Evolutionary conservation across 2,113 vertebrate species (phyloP).

Genomic region (Gallinago paraguaiae): DNA sequence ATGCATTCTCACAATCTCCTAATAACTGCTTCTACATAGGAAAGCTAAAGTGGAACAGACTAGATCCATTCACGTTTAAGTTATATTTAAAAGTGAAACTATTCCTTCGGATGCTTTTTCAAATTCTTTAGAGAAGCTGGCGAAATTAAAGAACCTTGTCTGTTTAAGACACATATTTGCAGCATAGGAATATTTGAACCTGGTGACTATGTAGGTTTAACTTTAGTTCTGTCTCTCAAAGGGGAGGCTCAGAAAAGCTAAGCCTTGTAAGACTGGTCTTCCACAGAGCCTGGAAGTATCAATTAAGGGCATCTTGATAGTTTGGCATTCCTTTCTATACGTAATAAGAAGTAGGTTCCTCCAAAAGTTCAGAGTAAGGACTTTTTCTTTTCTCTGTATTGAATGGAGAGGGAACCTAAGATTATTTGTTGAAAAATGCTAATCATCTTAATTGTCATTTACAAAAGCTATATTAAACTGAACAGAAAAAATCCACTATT

Average conservation of each 20-base stretch:
- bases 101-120: not conserved
- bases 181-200: not conserved
- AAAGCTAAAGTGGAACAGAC: not conserved
- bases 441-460: not conserved
- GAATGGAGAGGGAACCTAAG: not conserved
- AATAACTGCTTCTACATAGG: not conserved
- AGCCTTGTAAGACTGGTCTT: not conserved
- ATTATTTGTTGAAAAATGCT: not conserved
- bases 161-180: not conserved
- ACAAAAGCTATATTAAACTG: not conserved
- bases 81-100: not conserved
- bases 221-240: not conserved
- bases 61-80: not conserved
- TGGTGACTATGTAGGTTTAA: fast-evolving
- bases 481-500: not conserved
- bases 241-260: not conserved
- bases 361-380: not conserved
- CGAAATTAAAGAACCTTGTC: not conserved
- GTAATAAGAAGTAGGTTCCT: not conserved
- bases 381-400: not conserved
- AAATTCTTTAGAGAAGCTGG: not conserved
- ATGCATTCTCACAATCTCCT: not conserved
- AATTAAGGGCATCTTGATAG: not conserved
- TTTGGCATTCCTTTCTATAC: not conserved
- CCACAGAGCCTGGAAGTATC: not conserved